These are phyloP conservation scores for Apis florea DNA, from an alignment of 1,140 invertebrate species.

Conservation along the genomic window DNA sequence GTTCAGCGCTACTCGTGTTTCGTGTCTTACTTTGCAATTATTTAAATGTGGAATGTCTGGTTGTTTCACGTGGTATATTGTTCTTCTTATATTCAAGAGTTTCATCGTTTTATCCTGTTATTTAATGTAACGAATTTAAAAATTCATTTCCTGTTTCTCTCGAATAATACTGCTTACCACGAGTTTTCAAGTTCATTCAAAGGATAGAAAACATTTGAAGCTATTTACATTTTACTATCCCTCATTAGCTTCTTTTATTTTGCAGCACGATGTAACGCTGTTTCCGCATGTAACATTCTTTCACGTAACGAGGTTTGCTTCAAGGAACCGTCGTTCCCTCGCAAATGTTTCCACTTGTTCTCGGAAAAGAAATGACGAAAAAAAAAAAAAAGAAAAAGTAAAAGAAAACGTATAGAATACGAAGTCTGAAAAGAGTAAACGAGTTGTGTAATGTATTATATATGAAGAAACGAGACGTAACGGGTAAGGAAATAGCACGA, in stretches of 20 bases:
- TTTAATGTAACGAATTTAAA: neutral
- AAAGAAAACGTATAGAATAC: neutral
- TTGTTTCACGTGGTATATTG: neutral
- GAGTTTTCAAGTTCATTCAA: neutral
- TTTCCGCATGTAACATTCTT: neutral
- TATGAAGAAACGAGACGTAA: neutral
- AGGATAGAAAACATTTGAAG: neutral
- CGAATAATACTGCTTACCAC: neutral
- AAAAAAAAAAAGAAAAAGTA: neutral
- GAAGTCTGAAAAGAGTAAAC: neutral
- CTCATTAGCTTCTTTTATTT: neutral
- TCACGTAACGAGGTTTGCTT: neutral
- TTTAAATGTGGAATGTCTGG: neutral
- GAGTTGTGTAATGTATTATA: neutral
- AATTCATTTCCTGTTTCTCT: neutral
- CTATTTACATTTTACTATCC: neutral
- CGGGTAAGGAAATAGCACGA: neutral
- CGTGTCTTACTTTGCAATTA: neutral
- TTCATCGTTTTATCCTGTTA: neutral
- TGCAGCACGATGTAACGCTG: neutral
- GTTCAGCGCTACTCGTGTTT: constrained; percentile 27
- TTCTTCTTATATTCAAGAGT: neutral
- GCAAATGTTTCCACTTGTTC: neutral
- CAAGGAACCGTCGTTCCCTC: neutral
- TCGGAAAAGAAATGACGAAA: neutral